phyloP scores from a whole-genome alignment of 2,113 vertebrate species.

The Ceuthmochares aereus region DNA sequence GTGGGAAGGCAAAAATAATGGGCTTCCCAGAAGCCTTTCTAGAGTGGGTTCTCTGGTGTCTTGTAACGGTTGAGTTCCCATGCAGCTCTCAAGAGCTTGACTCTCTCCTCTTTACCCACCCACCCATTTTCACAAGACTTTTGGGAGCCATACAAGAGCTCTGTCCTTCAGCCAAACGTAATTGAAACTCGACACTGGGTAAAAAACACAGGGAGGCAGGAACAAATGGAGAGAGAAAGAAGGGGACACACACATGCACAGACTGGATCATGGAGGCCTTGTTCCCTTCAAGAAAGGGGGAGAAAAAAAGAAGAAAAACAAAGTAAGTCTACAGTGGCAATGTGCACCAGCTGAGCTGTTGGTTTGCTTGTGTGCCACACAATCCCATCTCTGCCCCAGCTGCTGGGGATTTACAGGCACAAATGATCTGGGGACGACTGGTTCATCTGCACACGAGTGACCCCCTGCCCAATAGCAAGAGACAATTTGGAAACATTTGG shows the following conservation, averaged over 20 bases:
- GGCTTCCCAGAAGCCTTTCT: not conserved
- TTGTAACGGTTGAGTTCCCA: not conserved
- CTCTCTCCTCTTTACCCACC: slow-evolving; percentile 41
- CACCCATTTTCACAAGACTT: slow-evolving; percentile 51
- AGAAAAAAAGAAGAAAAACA: accelerated
- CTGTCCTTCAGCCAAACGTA: slow-evolving; percentile 36
- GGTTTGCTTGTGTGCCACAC: not conserved
- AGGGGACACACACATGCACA: not conserved
- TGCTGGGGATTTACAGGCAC: slow-evolving; percentile 25
- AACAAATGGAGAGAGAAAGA: slow-evolving; percentile 22
- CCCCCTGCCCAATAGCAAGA: not conserved
- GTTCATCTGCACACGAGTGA: not conserved
- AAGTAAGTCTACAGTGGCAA: not conserved
- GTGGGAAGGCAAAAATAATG: not conserved
- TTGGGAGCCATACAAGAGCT: slow-evolving; percentile 12
- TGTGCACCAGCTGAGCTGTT: not conserved
- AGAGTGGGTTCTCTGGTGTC: not conserved
- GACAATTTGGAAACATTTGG: not conserved
- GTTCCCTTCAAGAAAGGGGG: not conserved
- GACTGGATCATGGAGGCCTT: not conserved
- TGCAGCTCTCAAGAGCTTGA: accelerated
- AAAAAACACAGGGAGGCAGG: slow-evolving; percentile 21
- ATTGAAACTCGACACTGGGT: slow-evolving; percentile 4
- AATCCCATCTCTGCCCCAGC: not conserved
- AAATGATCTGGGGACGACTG: not conserved